Evolutionary conservation across 2,797 vertebrate genomes (phyloP).

Genomic region (Sylvilagus floridanus): DNA sequence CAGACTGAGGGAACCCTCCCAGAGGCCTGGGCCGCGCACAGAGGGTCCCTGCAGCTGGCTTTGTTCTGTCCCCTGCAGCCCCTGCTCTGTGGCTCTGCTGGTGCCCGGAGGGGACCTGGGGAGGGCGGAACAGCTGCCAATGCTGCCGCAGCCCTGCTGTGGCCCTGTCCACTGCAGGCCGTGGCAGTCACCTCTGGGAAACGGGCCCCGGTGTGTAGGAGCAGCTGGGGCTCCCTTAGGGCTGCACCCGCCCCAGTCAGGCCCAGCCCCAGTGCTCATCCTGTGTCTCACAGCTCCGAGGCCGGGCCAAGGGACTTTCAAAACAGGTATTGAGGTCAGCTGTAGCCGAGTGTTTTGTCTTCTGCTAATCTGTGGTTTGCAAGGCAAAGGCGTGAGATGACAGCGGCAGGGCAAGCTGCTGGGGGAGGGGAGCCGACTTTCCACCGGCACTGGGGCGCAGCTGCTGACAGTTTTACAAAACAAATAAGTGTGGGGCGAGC

Average conservation of each 20-base stretch:
- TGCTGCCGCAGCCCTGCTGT: background rate
- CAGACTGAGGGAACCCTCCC: background rate
- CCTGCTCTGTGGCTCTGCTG: background rate
- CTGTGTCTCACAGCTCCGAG: background rate
- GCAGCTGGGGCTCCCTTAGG: background rate
- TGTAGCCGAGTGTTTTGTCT: constrained; percentile 62
- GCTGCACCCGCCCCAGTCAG: background rate
- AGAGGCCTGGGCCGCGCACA: background rate
- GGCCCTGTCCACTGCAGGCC: background rate
- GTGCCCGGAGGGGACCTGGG: background rate
- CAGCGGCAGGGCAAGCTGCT: background rate
- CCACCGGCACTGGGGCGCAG: constrained; percentile 65
- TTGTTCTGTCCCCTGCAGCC: background rate
- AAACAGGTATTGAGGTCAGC: constrained; percentile 57
- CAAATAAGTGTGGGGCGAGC: constrained; percentile 77
- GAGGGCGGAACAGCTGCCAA: background rate
- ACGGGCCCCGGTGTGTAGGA: background rate
- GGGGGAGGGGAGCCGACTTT: background rate
- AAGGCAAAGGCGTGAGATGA: constrained; percentile 68
- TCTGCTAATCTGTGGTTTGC: constrained; percentile 67
- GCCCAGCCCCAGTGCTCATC: background rate
- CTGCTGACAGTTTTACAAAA: constrained; percentile 80
- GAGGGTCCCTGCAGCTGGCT: background rate
- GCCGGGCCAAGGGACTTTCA: constrained; percentile 5
- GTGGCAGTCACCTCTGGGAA: background rate